Base-by-base conservation (phyloP, 2,797 vertebrate species). In the Amazonetta brasiliensis region DNA sequence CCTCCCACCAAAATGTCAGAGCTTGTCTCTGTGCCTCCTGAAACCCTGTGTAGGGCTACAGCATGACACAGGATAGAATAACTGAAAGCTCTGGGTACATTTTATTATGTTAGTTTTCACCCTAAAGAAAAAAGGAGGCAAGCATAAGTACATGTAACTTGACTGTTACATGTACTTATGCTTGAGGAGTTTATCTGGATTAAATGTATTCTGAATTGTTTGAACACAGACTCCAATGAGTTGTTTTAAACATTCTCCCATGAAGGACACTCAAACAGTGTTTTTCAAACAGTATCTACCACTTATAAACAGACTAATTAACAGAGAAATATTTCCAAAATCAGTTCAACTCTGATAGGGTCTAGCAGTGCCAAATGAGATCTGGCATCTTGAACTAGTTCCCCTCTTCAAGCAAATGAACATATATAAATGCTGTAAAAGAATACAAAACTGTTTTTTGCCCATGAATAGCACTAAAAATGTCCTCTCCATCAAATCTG, bases 21-120 rank as follows among this genome's bases (percentile, higher is more conserved):
- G 84, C 81, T 87, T 79, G 79, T 80, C 94, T 94, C 79, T 85
- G 46, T 59, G 66, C 35, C 46, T 94, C 72, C 6, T 28, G 56
- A 87, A 84, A 94, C 31, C 26, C 52, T 11, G 8, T 25, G 60
- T 21, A 17, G 46, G 30, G 41, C 48, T 39, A 58, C 7, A 8
- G 33, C 21, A 62, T 1, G 17, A 25, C 23, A 48, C 25, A 41
- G n/a, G 31, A 52, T 28, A 71, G 17, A 54, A 19, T 7, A 31
- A 63, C 21, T 25, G 50, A 60, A 84, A 84, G 44, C 21, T 59
- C n/a, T 59, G 11, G 4, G 46, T 56, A 50, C 4, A 4, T 63
- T 28, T 23, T 48, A 58, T 12, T 1, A 23, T 12, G 15, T 54
- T 74, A 35, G 11, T 35, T 72, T 77, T 59, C 46, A 71, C 18